Evolutionary conservation across 2,113 vertebrate genomes (phyloP).

Genomic region (Salvelinus alpinus): DNA sequence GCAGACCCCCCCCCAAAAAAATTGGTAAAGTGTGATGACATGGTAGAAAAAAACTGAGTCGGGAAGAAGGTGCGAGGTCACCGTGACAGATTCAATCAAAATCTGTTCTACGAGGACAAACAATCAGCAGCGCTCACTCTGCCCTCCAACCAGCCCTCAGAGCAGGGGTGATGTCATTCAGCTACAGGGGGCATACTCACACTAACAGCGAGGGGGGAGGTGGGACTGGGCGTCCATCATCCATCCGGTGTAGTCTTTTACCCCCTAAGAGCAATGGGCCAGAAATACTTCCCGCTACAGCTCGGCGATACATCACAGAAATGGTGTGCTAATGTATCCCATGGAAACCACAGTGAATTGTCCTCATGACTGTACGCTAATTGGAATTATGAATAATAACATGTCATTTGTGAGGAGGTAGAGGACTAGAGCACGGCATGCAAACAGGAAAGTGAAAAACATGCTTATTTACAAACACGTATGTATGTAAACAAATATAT

Average conservation of each 20-base stretch:
- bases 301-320: neutral
- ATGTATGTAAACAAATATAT: neutral
- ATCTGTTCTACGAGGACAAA: constrained; percentile 49
- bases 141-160: constrained; percentile 33
- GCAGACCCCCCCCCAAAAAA: neutral
- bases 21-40: neutral
- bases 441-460: neutral
- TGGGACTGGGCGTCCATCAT: neutral
- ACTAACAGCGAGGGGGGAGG: neutral
- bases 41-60: constrained; percentile 4
- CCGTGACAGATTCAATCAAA: constrained; percentile 52
- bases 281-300: too few species aligned
- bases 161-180: constrained; percentile 32
- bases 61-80: constrained; percentile 46
- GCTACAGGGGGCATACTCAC: constrained; percentile 47
- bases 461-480: neutral
- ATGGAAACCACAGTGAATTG: too few species aligned
- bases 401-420: too few species aligned
- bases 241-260: too few species aligned
- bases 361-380: too few species aligned
- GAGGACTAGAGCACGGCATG: too few species aligned
- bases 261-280: too few species aligned
- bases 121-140: constrained; percentile 13
- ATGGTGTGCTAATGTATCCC: too few species aligned
- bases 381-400: too few species aligned